Conservation (phyloP, 1,140 invertebrate genomes). For the Bombus consobrinus region DNA sequence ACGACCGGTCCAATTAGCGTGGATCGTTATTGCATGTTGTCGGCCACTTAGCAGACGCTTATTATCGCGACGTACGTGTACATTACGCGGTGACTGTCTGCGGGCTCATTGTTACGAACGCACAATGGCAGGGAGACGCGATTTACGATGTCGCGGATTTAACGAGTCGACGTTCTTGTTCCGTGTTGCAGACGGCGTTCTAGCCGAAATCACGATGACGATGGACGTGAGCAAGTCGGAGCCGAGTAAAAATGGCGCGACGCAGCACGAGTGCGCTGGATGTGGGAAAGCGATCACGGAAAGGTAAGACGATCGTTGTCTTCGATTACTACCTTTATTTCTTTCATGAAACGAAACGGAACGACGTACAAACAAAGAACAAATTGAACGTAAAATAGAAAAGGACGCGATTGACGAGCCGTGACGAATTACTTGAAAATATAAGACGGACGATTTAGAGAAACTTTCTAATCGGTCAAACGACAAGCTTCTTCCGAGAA, state of each 20-base stretch:
- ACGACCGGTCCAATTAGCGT: constrained; percentile 64
- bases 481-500: neutral
- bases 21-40: constrained; percentile 68
- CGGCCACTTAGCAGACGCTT: constrained; percentile 66
- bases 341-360: neutral
- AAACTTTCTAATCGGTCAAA: neutral
- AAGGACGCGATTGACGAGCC: neutral
- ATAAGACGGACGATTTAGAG: neutral
- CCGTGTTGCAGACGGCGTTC: constrained; percentile 78
- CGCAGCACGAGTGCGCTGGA: constrained; percentile 90
- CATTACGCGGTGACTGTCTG: constrained; percentile 32
- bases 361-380: neutral
- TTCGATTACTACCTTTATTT: neutral
- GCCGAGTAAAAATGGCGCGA: constrained; percentile 84
- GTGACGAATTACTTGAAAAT: neutral
- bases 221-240: constrained; percentile 89
- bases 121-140: constrained; percentile 26
- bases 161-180: constrained; percentile 34
- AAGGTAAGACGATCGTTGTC: constrained; percentile 79
- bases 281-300: constrained; percentile 94
- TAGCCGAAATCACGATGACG: constrained; percentile 85
- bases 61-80: constrained; percentile 47
- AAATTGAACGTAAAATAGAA: neutral
- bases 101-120: constrained; percentile 9
- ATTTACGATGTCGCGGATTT: constrained; percentile 29